These are phyloP conservation scores for Zoroaster sp. DNA, from an alignment of 53 echinoderm and acorn worm genomes.

Conservation along the genomic window DNA sequence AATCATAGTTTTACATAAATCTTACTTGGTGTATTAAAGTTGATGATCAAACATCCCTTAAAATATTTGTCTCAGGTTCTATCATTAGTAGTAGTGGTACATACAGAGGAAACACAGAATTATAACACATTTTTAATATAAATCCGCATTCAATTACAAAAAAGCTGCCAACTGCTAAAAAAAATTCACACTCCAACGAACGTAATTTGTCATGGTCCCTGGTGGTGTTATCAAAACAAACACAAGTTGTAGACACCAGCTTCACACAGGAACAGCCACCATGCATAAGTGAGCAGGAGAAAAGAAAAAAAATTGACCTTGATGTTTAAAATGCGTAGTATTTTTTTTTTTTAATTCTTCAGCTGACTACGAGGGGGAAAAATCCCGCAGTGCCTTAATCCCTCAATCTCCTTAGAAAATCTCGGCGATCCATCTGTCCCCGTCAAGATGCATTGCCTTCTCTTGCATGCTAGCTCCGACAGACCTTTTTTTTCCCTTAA, in stretches of 20 bases:
- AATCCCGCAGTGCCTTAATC: background rate
- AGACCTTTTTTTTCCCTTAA: too few relatives aligned
- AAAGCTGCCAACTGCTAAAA: background rate
- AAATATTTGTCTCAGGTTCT: too few relatives aligned
- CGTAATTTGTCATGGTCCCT: background rate
- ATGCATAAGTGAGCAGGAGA: background rate
- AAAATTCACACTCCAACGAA: background rate
- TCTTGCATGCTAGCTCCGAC: background rate
- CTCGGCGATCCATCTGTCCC: slow-evolving; percentile 31
- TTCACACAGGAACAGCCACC: background rate
- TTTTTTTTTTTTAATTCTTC: background rate
- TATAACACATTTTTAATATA: too few relatives aligned
- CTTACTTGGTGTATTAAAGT: too few relatives aligned
- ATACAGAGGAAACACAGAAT: too few relatives aligned
- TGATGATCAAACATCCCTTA: too few relatives aligned
- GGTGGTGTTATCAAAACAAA: background rate
- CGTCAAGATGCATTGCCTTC: background rate
- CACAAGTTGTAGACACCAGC: background rate
- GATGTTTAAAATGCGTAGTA: background rate
- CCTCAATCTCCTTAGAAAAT: slow-evolving; percentile 39
- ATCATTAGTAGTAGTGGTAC: too few relatives aligned
- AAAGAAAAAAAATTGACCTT: background rate
- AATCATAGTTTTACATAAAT: too few relatives aligned
- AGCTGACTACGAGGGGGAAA: background rate
- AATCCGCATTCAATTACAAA: too few relatives aligned